Conservation (phyloP, 2,113 vertebrate genomes). For the Ammodytes dubius region DNA sequence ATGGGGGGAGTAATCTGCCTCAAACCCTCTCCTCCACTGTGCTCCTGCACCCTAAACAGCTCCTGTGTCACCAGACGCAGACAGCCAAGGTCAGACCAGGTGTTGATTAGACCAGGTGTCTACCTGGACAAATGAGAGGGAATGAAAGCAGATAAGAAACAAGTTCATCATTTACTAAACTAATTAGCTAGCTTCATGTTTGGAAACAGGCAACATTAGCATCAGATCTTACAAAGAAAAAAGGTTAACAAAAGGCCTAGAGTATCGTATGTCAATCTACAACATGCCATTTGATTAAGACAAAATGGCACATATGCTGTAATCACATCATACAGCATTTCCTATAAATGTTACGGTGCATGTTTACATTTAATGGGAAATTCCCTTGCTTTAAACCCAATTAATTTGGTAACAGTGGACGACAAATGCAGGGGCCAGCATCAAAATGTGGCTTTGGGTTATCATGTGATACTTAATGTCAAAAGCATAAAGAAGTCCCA, state of each 20-base stretch:
- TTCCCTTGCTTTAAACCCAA: neutral
- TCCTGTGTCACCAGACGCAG: conserved; percentile 48
- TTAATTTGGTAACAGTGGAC: neutral
- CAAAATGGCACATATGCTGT: neutral
- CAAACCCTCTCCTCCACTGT: conserved; percentile 64
- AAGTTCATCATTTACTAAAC: conserved; percentile 19
- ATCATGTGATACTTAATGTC: conserved; percentile 33
- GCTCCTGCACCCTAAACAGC: conserved; percentile 51
- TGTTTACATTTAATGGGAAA: conserved; percentile 22
- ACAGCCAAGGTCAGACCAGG: conserved; percentile 54
- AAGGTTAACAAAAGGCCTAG: neutral
- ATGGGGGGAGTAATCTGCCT: conserved; percentile 68
- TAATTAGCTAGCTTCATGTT: neutral
- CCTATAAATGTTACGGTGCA: neutral
- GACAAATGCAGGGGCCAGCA: neutral
- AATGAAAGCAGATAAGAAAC: conserved; percentile 48
- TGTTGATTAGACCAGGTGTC: conserved; percentile 42
- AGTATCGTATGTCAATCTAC: neutral
- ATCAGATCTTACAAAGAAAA: neutral
- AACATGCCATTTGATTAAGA: neutral
- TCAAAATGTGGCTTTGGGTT: conserved; percentile 51
- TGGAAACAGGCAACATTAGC: neutral
- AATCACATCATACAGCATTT: conserved; percentile 6
- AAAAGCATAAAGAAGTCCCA: conserved; percentile 30
- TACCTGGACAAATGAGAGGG: conserved; percentile 76